These are phyloP conservation scores for Hemiprocne comata DNA, from an alignment of 2,113 vertebrate genomes.

Conservation along the genomic window DNA sequence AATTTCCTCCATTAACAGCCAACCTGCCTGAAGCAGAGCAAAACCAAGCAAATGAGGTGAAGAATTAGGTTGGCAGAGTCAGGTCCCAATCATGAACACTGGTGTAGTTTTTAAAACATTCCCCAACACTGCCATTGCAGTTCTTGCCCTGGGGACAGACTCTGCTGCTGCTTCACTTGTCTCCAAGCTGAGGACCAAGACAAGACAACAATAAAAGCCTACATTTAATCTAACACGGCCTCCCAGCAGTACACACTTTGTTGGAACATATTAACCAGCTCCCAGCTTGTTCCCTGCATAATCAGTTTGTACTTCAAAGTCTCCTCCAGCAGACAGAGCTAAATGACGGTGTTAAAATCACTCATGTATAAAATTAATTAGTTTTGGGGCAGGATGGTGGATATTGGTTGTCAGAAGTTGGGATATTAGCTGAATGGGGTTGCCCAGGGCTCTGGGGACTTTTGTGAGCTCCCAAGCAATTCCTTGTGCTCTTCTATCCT, in stretches of 20 bases:
- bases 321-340: background rate
- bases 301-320: conserved; percentile 56
- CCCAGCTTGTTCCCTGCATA: conserved; percentile 37
- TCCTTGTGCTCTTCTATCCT: background rate
- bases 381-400: conserved; percentile 27
- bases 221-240: background rate
- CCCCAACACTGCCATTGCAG: background rate
- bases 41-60: background rate
- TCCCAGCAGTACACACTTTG: background rate
- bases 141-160: background rate
- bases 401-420: conserved; percentile 37
- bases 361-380: conserved; percentile 46
- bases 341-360: background rate
- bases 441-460: background rate
- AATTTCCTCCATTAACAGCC: background rate
- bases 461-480: background rate
- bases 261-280: conserved; percentile 22
- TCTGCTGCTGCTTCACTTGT: background rate
- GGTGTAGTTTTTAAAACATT: background rate
- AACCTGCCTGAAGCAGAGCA: background rate
- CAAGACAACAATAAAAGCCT: conserved; percentile 1
- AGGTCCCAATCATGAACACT: background rate
- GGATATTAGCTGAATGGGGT: background rate
- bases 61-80: background rate
- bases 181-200: background rate